A percentile compares a stretch with the other conserved stretches of the same genome.
Evolutionary conservation across 2,113 vertebrate species (phyloP).

Genomic region (Coreoperca whiteheadi): DNA sequence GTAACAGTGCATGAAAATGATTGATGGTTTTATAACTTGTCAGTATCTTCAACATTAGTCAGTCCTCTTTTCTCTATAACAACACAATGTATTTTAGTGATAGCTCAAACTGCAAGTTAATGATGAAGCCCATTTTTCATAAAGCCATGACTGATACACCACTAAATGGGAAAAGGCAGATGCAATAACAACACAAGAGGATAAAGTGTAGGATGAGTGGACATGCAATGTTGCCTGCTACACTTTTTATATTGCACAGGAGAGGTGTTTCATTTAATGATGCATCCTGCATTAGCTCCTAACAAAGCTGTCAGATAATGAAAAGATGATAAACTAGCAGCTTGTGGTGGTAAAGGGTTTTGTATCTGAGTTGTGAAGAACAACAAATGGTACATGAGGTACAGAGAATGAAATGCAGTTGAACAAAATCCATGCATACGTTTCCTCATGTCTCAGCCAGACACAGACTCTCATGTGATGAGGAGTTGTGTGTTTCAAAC

Average conservation of each 20-base stretch:
- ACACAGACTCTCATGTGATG: not conserved
- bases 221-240: conserved; percentile 11
- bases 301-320: conserved; percentile 13
- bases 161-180: conserved; percentile 55
- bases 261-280: conserved; percentile 18
- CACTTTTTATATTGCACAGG: conserved; percentile 4
- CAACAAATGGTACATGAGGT: not conserved
- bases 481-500: not conserved
- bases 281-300: conserved; percentile 15
- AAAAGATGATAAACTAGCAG: conserved; percentile 39
- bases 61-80: conserved; percentile 18
- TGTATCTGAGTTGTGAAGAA: conserved; percentile 16
- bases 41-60: conserved; percentile 11
- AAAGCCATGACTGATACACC: conserved; percentile 59
- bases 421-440: not conserved
- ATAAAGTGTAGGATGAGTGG: conserved; percentile 12
- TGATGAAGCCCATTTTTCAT: conserved; percentile 56
- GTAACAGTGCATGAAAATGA: not conserved
- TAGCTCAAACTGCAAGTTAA: conserved; percentile 17
- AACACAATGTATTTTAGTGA: conserved; percentile 17
- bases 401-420: not conserved
- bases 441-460: not conserved
- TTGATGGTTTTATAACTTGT: conserved; percentile 17
- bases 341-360: not conserved
- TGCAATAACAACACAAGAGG: conserved; percentile 30